Conservation (phyloP, 2,888 invertebrate genomes). For the Eupithecia insigniata region DNA sequence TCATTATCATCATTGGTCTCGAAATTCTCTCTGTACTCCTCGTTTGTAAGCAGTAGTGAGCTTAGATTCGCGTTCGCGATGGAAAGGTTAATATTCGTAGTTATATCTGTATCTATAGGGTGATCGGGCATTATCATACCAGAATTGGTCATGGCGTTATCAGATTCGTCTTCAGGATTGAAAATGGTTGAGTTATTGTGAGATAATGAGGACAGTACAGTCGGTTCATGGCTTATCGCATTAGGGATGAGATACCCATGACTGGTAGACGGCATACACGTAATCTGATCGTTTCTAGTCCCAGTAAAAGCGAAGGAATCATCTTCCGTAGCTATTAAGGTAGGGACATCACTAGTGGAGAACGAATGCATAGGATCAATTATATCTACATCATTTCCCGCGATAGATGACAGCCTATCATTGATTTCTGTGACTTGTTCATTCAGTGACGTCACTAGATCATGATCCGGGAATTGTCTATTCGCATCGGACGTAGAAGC, state of each 20-base stretch:
- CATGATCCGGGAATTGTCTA: constrained; percentile 74
- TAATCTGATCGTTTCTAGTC: constrained; percentile 72
- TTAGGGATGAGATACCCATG: constrained; percentile 87
- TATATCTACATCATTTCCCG: constrained; percentile 67
- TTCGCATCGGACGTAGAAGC: constrained; percentile 66
- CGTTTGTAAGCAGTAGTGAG: constrained; percentile 82
- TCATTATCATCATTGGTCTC: constrained; percentile 62
- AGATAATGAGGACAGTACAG: constrained; percentile 80
- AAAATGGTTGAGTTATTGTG: constrained; percentile 78
- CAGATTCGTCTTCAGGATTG: constrained; percentile 71
- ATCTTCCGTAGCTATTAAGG: constrained; percentile 66
- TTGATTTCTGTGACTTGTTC: constrained; percentile 82
- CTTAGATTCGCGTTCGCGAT: constrained; percentile 86
- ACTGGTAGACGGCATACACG: constrained; percentile 85
- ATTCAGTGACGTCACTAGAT: constrained; percentile 77
- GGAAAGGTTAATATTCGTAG: constrained; percentile 79
- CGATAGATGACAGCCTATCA: constrained; percentile 76
- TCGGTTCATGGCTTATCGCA: constrained; percentile 84
- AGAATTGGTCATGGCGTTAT: constrained; percentile 59
- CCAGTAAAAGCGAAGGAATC: constrained; percentile 58
- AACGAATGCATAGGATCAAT: constrained; percentile 75
- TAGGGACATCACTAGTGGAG: constrained; percentile 76
- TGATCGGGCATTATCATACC: constrained; percentile 74
- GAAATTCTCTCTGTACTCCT: constrained; percentile 71
- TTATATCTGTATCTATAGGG: constrained; percentile 69